A percentile compares a stretch with the other conserved stretches of the same genome.
Evolutionary conservation across 1,140 invertebrate species (phyloP).

Genomic region (Drosophila arawakana): DNA sequence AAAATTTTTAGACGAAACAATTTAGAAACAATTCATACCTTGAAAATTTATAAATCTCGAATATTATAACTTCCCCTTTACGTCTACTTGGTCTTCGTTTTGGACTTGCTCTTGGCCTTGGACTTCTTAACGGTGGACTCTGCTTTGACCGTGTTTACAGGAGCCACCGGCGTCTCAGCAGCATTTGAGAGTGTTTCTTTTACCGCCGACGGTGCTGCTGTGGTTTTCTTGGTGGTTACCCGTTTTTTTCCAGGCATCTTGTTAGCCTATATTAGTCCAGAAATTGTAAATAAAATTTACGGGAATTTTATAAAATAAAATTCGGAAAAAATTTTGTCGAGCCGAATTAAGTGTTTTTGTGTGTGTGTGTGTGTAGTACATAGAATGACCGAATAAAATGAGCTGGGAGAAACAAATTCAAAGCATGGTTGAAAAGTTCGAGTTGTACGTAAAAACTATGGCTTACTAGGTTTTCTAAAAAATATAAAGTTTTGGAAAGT

Average conservation of each 20-base stretch:
- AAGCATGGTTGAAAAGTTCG: background rate
- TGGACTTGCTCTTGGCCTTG: constrained; percentile 18
- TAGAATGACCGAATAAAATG: constrained; percentile 15
- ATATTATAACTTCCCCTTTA: background rate
- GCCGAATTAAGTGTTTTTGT: constrained; percentile 8
- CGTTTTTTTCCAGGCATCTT: constrained; percentile 36
- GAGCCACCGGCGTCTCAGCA: background rate
- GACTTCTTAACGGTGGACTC: constrained; percentile 13
- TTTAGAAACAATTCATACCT: background rate
- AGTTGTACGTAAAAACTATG: background rate
- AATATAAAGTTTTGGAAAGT: too few species aligned
- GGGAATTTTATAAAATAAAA: background rate
- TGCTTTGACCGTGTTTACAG: background rate
- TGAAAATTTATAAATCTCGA: constrained; percentile 2
- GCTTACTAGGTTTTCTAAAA: constrained; percentile 16
- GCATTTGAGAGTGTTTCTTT: background rate
- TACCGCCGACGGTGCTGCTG: background rate
- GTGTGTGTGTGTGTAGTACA: constrained; percentile 2
- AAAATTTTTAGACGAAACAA: background rate
- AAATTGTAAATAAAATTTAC: background rate
- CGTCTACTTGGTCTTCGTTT: constrained; percentile 23
- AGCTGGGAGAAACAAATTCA: background rate
- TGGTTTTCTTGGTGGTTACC: constrained; percentile 15
- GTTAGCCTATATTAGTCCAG: background rate
- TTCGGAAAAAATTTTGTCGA: constrained; percentile 12